Conservation (phyloP, 2,888 invertebrate species). For the Nomada fabriciana region DNA sequence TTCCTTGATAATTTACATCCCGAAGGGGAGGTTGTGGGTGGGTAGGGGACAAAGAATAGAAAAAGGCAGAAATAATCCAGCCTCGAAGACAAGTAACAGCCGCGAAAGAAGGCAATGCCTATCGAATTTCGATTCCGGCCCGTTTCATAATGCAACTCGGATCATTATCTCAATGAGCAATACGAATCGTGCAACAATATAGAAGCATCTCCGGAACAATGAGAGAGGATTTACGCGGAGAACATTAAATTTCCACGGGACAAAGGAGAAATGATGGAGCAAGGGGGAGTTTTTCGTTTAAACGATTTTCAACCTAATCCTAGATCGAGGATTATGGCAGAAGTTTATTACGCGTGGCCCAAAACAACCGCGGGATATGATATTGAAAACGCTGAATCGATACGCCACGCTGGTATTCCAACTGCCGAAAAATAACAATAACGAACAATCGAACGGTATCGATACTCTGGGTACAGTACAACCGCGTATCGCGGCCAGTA, state of each 20-base stretch:
- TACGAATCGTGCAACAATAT: background rate
- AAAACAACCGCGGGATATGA: constrained; percentile 52
- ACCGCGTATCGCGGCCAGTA: constrained; percentile 42
- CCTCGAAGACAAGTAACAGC: background rate
- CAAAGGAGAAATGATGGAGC: background rate
- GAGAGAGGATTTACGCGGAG: background rate
- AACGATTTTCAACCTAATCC: constrained; percentile 21
- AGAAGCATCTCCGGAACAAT: background rate
- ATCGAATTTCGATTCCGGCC: background rate
- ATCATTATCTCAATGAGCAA: background rate
- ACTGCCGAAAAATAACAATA: constrained; percentile 59
- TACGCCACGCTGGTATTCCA: constrained; percentile 25
- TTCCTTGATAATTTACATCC: constrained; percentile 42
- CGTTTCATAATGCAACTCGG: background rate
- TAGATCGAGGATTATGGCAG: constrained; percentile 7
- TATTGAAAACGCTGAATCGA: constrained; percentile 64
- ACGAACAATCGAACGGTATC: constrained; percentile 33
- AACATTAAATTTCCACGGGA: constrained; percentile 8
- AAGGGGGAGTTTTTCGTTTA: constrained; percentile 7
- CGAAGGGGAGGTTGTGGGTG: background rate
- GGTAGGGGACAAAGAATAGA: background rate
- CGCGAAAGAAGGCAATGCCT: background rate
- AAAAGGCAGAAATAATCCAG: background rate
- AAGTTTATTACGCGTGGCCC: constrained; percentile 19
- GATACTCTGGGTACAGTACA: constrained; percentile 34